phyloP scores from a whole-genome alignment of 2,797 vertebrate genomes.

The Ptychobarbus kaznakovi region DNA sequence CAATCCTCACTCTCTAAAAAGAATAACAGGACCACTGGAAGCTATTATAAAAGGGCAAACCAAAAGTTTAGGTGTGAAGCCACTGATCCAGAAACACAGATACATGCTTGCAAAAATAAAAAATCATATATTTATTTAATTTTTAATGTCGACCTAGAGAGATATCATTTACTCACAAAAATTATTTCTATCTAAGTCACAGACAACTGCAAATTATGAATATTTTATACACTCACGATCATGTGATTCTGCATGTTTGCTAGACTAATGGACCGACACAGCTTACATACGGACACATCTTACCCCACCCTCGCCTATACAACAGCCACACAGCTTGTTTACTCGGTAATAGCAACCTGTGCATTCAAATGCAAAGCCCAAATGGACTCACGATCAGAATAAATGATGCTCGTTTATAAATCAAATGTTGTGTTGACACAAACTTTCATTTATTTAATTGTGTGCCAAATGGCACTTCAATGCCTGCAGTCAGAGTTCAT shows the following conservation, averaged over 20 bases:
- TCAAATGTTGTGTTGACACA: constrained; percentile 35
- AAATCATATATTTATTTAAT: background rate
- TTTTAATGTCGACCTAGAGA: background rate
- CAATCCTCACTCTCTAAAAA: constrained; percentile 22
- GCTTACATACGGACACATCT: background rate
- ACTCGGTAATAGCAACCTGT: background rate
- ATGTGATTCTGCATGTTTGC: background rate
- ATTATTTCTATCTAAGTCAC: background rate
- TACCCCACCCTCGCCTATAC: background rate
- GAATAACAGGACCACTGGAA: background rate
- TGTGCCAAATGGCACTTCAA: constrained; percentile 28
- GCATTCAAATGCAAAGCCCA: constrained; percentile 21
- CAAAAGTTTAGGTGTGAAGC: background rate
- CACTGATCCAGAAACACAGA: background rate
- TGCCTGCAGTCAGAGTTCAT: constrained; percentile 56
- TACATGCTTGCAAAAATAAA: background rate
- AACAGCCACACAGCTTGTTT: background rate
- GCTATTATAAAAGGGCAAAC: background rate
- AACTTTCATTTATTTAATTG: constrained; percentile 46
- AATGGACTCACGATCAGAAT: constrained; percentile 22
- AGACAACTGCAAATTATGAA: background rate
- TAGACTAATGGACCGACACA: background rate
- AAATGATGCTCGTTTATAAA: constrained; percentile 39
- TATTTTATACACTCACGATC: background rate
- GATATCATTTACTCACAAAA: background rate